Percentiles rank a stretch among this genome's conserved stretches.
Evolutionary conservation across 2,888 invertebrate species (phyloP).

Genomic region (Microctonus aethiopoides): DNA sequence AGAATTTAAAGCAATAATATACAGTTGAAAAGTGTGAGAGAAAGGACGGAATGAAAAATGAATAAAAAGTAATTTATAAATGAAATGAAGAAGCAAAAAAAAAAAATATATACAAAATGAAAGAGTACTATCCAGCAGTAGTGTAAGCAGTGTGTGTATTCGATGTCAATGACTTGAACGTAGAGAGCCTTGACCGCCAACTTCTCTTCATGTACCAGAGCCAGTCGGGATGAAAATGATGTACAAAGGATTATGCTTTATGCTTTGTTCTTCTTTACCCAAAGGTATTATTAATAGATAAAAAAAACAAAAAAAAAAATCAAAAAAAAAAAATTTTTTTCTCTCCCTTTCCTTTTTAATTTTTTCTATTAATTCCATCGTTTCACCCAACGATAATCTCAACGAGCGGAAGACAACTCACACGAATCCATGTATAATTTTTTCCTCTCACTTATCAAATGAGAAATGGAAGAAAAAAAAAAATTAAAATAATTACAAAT

Average conservation of each 20-base stretch:
- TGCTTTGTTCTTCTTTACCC: constrained; percentile 11
- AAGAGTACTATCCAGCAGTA: neutral
- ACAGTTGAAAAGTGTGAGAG: neutral
- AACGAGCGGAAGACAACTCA: neutral
- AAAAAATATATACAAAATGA: neutral
- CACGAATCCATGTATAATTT: neutral
- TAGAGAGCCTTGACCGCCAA: constrained; percentile 64
- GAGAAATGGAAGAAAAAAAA: neutral
- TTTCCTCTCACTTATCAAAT: no score
- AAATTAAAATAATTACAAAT: neutral
- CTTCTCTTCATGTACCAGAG: constrained; percentile 52
- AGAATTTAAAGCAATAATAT: constrained; percentile 16
- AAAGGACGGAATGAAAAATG: constrained; percentile 5
- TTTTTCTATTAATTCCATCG: neutral
- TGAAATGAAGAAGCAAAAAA: neutral
- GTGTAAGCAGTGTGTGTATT: constrained; percentile 32
- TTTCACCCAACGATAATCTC: neutral
- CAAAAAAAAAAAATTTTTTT: neutral
- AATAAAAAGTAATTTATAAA: neutral
- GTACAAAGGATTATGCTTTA: constrained; percentile 19
- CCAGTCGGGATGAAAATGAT: constrained; percentile 12
- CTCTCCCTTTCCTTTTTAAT: neutral
- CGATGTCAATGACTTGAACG: constrained; percentile 63
- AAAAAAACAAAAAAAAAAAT: neutral
- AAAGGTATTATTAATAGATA: constrained; percentile 5